Conservation (phyloP, 2,113 vertebrate genomes). For the Platanista minor region DNA sequence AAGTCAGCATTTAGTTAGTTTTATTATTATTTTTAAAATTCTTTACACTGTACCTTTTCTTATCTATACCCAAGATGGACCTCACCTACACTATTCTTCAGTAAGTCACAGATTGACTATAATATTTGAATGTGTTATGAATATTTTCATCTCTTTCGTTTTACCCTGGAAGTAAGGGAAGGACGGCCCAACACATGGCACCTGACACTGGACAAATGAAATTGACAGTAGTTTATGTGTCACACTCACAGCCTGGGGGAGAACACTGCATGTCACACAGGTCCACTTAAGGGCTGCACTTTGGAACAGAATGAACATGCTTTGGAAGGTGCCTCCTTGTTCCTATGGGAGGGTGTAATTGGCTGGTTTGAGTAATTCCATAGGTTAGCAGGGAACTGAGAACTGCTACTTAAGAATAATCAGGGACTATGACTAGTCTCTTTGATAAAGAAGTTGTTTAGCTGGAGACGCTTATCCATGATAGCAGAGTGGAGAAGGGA, state of each 20-base stretch:
- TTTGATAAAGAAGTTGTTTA: background rate
- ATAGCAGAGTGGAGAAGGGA: background rate
- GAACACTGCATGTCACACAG: background rate
- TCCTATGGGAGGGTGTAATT: background rate
- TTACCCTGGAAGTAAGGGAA: background rate
- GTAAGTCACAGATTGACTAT: background rate
- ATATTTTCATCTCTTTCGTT: background rate
- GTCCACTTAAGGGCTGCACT: background rate
- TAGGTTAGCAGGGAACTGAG: background rate
- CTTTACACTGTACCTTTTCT: background rate
- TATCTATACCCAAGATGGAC: background rate
- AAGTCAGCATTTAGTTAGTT: background rate
- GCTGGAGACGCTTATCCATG: background rate
- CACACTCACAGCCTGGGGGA: background rate
- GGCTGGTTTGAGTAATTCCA: background rate
- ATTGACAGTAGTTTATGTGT: background rate
- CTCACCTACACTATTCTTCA: background rate
- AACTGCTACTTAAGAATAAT: background rate
- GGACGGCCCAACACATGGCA: background rate
- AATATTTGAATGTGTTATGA: background rate
- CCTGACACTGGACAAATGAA: background rate
- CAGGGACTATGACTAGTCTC: background rate
- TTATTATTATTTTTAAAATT: background rate
- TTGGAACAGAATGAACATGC: background rate
- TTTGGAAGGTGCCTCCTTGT: background rate